Percentiles rank a stretch among this genome's conserved stretches.
phyloP scores from a whole-genome alignment of 2,888 invertebrate species.

The Euplagia quadripunctaria region DNA sequence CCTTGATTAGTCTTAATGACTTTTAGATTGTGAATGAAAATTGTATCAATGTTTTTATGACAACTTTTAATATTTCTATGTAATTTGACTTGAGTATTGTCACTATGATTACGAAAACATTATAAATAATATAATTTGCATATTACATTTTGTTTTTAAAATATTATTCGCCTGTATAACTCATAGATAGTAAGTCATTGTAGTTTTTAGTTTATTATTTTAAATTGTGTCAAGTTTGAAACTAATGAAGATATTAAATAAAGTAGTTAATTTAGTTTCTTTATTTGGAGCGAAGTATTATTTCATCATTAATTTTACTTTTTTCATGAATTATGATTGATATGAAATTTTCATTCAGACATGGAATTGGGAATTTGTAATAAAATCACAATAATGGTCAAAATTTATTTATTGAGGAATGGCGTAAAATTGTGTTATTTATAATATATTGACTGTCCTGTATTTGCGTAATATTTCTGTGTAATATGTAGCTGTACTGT shows the following conservation, averaged over 20 bases:
- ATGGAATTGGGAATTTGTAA: conserved; percentile 28
- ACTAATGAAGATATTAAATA: neutral
- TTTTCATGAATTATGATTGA: neutral
- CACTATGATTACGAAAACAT: conserved; percentile 27
- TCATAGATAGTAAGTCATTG: neutral
- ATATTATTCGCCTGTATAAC: neutral
- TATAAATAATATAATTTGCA: conserved; percentile 12
- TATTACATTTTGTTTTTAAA: neutral
- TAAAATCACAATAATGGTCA: conserved; percentile 63
- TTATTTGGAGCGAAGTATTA: neutral
- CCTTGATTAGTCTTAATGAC: conserved; percentile 30
- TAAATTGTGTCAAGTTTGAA: conserved; percentile 2
- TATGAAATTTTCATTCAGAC: conserved; percentile 8
- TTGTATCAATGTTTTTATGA: conserved; percentile 20
- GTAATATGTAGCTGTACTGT: conserved; percentile 57
- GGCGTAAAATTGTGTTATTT: conserved; percentile 68
- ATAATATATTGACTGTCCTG: conserved; percentile 51
- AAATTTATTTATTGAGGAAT: conserved; percentile 78
- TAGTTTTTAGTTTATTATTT: neutral
- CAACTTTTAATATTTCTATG: neutral
- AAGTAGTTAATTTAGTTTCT: neutral
- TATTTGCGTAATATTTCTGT: conserved; percentile 57
- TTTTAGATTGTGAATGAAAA: conserved; percentile 19
- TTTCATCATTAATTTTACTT: neutral
- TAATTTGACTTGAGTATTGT: conserved; percentile 10